A percentile compares a stretch with the other conserved stretches of the same genome.
Conservation (phyloP, 2,113 vertebrate species). For the Podarcis muralis region DNA sequence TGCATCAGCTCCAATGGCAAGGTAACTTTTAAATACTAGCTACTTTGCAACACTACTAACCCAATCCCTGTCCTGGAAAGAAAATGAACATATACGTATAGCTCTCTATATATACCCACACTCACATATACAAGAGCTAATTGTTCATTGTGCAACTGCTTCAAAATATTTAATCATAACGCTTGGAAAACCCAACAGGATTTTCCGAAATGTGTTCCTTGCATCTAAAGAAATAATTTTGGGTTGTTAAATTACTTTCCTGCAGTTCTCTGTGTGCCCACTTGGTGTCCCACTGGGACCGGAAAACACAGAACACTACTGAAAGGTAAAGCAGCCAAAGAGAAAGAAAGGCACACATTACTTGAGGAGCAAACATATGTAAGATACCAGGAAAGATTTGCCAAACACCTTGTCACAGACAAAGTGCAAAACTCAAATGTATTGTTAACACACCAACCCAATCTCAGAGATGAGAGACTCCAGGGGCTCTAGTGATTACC, state of each 20-base stretch:
- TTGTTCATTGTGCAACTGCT: background rate
- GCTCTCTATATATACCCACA: background rate
- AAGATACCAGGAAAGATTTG: slow-evolving; percentile 43
- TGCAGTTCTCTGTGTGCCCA: slow-evolving; percentile 9
- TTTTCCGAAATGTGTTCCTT: background rate
- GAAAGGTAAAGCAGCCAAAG: too few species aligned
- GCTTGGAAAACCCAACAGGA: background rate
- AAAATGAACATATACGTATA: too few species aligned
- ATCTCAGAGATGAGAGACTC: too few species aligned
- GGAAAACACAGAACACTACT: background rate
- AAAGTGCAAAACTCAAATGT: slow-evolving; percentile 27
- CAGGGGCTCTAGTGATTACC: too few species aligned
- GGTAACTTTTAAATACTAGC: too few species aligned
- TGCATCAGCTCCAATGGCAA: too few species aligned
- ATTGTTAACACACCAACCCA: slow-evolving; percentile 47
- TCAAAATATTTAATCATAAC: background rate
- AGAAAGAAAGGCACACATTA: slow-evolving; percentile 33
- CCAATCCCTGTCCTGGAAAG: too few species aligned
- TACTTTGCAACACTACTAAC: too few species aligned
- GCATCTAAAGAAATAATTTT: background rate
- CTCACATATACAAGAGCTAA: background rate
- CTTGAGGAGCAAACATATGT: background rate
- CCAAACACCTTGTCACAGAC: slow-evolving; percentile 49
- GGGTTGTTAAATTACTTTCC: background rate
- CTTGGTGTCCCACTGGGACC: background rate